Conservation (phyloP, 2,797 vertebrate genomes). For the Urosaurus nigricauda region DNA sequence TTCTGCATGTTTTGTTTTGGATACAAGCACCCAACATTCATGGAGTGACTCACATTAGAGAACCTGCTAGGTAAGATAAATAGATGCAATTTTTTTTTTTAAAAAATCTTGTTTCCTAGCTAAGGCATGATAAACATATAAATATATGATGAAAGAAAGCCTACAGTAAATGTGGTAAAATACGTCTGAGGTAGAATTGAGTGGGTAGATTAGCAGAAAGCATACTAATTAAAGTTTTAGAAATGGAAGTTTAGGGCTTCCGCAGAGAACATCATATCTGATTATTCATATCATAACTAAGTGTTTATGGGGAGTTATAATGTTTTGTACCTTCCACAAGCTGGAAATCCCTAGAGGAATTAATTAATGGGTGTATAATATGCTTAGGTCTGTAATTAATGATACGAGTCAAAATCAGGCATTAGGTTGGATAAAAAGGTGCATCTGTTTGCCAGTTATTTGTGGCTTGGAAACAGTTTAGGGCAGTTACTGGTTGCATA, state of each 20-base stretch:
- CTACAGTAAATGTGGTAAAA: background rate
- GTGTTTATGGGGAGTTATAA: background rate
- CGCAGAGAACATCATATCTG: conserved; percentile 17
- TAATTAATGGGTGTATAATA: conserved; percentile 11
- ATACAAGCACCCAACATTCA: background rate
- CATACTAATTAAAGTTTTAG: conserved; percentile 5
- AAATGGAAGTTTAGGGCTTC: conserved; percentile 27
- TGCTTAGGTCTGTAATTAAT: conserved; percentile 35
- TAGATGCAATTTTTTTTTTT: conserved; percentile 20
- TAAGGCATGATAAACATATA: conserved; percentile 32
- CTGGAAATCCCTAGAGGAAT: conserved; percentile 23
- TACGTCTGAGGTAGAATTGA: background rate
- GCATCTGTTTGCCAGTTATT: conserved; percentile 2
- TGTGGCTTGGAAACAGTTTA: conserved; percentile 6
- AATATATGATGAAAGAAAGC: conserved; percentile 31
- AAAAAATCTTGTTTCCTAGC: conserved; percentile 23
- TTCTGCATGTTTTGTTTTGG: background rate
- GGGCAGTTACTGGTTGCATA: background rate
- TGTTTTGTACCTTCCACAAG: conserved; percentile 20
- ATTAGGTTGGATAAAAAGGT: conserved; percentile 14
- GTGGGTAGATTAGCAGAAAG: conserved; percentile 28
- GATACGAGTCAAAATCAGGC: conserved; percentile 5
- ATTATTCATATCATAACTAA: conserved; percentile 37
- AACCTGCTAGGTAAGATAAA: background rate
- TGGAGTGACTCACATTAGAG: conserved; percentile 11